A percentile compares a stretch with the other conserved stretches of the same genome.
These are phyloP conservation scores for Chrysodeixis includens DNA, from an alignment of 2,888 invertebrate genomes.

Conservation along the genomic window DNA sequence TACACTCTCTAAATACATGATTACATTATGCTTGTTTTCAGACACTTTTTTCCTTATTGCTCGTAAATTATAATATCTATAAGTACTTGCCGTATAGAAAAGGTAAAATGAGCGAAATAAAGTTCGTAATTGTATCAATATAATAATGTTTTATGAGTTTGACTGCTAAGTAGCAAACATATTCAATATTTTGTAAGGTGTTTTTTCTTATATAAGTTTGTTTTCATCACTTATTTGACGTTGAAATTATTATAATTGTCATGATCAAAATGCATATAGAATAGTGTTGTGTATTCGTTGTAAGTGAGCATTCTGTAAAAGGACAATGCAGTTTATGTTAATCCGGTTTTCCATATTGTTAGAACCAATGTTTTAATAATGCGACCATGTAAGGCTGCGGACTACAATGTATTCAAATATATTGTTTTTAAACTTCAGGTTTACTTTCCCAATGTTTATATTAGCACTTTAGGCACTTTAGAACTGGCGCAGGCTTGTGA, in stretches of 20 bases:
- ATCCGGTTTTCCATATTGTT: constrained; percentile 6
- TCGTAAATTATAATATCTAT: background rate
- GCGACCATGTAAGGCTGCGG: background rate
- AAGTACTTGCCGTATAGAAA: background rate
- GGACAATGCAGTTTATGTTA: constrained; percentile 7
- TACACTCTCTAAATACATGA: background rate
- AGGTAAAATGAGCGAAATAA: background rate
- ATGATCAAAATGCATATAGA: background rate
- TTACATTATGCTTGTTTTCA: background rate
- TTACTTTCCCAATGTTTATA: background rate
- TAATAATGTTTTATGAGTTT: no score
- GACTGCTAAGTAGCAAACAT: no score
- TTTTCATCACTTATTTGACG: no score
- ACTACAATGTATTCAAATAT: constrained; percentile 3
- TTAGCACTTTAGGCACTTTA: constrained; percentile 6
- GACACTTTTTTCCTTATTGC: background rate
- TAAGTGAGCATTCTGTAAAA: background rate
- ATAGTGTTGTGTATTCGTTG: background rate
- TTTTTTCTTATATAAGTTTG: no score
- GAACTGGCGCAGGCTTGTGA: constrained; percentile 2
- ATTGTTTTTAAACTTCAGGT: constrained; percentile 7
- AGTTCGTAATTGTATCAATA: no score
- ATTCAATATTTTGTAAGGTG: no score
- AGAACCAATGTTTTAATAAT: constrained; percentile 3
- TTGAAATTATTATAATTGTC: background rate